phyloP scores from a whole-genome alignment of 2,797 vertebrate species.

The Gallirallus australis region DNA sequence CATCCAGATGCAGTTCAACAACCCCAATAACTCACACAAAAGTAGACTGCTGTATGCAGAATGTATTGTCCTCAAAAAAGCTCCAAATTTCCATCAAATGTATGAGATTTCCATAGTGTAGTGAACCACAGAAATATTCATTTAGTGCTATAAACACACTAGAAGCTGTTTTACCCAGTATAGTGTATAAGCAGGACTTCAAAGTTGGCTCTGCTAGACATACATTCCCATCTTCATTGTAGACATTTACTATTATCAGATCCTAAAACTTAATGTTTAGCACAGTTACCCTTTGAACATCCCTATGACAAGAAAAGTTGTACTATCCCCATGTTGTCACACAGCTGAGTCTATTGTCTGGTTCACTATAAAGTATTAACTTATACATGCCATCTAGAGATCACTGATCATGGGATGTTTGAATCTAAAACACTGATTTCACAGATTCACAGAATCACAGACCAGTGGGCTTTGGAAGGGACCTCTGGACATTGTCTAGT shows the following conservation, averaged over 20 bases:
- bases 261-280: neutral
- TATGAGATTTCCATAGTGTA: neutral
- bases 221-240: neutral
- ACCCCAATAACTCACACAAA: neutral
- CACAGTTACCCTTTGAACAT: neutral
- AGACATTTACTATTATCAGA: neutral
- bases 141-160: neutral
- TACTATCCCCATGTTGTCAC: neutral
- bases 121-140: neutral
- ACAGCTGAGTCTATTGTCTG: neutral
- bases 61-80: neutral
- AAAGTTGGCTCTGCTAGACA: neutral
- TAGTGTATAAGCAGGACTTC: neutral
- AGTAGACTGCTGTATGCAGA: neutral
- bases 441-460: too few species aligned
- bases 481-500: too few species aligned
- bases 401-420: neutral
- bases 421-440: neutral
- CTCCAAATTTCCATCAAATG: neutral
- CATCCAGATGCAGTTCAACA: constrained; percentile 34
- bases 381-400: neutral
- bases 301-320: neutral
- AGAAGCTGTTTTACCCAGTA: neutral
- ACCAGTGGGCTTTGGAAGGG: too few species aligned
- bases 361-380: neutral